Evolutionary conservation across 2,888 invertebrate species (phyloP), one percentile per base, ranked within the genome.

Genomic region (Gastrophysa polygoni): DNA sequence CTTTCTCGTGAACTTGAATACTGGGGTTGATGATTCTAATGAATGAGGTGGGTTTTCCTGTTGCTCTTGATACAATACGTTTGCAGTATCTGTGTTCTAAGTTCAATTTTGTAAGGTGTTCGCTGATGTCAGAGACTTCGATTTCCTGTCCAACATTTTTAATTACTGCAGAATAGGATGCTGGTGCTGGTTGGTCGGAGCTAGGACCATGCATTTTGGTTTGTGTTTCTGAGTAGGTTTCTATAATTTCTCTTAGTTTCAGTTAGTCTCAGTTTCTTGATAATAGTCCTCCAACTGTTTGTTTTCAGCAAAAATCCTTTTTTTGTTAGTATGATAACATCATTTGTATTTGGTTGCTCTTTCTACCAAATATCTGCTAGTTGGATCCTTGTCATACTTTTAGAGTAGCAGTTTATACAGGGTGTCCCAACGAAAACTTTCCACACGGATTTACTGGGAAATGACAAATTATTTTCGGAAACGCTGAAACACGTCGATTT

Each of bases 211-310:
- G 47, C 17, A 18, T 7, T 47, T 18, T 47, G 47, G 47, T 11
- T 47, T 47, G 47, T 18, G 47, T 47, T 47, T 47, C 18, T 3
- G 17, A 8, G 20, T 18, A 47, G 20, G 14, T 18, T 18, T 47
- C 18, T 18, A 47, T 47, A 16, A 18, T 67, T 47, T 47, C 47
- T 47, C 38, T 54, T 43, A 32, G n/a, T 52, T 32, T 32, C 21
- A 32, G 32, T 7, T 54, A 38, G 1, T 3, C 20, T 1, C 28
- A 17, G 16, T 32, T 16, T 8, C n/a, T 32, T 51, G 11, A 10
- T 32, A 18, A 18, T 32, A 16, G 32, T 51, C 32, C 10, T 20
- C 20, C n/a, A n/a, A 11, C 20, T 16, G 17, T 47, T 47, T n/a
- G 17, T 16, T 8, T 1, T 17, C 11, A 11, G 16, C 11, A n/a